A percentile compares a stretch with the other conserved stretches of the same genome.
Conservation (phyloP, 2,797 vertebrate species). For the Microcaecilia unicolor region DNA sequence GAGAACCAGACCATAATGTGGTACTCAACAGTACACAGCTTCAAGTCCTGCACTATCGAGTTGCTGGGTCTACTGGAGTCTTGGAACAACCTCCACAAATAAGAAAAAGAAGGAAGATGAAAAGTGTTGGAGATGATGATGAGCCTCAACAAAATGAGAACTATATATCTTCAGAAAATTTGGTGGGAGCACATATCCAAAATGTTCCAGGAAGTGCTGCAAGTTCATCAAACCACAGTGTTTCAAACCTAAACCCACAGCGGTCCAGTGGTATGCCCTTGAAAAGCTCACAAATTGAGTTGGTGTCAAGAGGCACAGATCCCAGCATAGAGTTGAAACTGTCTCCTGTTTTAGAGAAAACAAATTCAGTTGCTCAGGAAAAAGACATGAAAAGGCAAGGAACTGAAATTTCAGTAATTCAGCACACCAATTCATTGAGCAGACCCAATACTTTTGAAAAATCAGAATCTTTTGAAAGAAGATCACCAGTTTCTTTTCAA, state of each 20-base stretch:
- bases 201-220: slow-evolving; percentile 36
- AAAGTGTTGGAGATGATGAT: slow-evolving; percentile 93
- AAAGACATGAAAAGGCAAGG: slow-evolving; percentile 83
- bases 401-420: slow-evolving; percentile 91
- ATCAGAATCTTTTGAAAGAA: slow-evolving; percentile 68
- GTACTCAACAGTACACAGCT: slow-evolving; percentile 53
- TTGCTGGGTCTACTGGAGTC: slow-evolving; percentile 51
- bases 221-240: slow-evolving; percentile 44
- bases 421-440: slow-evolving; percentile 93
- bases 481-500: slow-evolving; percentile 60
- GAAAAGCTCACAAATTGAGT: slow-evolving; percentile 72
- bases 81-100: slow-evolving; percentile 84
- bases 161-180: slow-evolving; percentile 56
- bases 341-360: slow-evolving; percentile 64
- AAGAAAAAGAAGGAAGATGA: slow-evolving; percentile 94
- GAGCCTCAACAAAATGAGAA: slow-evolving; percentile 80
- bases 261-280: slow-evolving; percentile 54
- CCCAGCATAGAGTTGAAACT: slow-evolving; percentile 57
- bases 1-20: slow-evolving; percentile 73
- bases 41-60: slow-evolving; percentile 63
- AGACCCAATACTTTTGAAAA: slow-evolving; percentile 86
- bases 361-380: slow-evolving; percentile 53
- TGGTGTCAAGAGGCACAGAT: slow-evolving; percentile 60
- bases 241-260: slow-evolving; percentile 46
- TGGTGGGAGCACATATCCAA: slow-evolving; percentile 49